Evolutionary conservation across 2,888 invertebrate genomes (phyloP).

Genomic region (Zaprionus obscuricornis): DNA sequence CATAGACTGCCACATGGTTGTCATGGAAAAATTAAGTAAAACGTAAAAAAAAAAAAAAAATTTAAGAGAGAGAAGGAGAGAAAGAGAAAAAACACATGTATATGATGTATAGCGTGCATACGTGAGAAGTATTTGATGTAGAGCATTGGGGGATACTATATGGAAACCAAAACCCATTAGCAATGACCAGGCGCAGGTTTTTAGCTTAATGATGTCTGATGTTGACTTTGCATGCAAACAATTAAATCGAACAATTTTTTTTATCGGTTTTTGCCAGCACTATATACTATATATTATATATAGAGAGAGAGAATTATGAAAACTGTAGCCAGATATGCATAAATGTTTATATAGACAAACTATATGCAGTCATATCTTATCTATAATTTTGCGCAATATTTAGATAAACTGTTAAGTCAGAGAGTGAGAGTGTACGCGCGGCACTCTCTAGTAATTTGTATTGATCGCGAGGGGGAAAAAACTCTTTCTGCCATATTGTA

Average conservation of each 20-base stretch:
- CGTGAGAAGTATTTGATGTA: too few relatives aligned
- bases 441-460: too few relatives aligned
- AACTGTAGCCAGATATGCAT: constrained; percentile 20
- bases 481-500: too few relatives aligned
- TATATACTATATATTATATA: too few relatives aligned
- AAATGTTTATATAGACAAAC: constrained; percentile 5
- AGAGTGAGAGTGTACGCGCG: constrained; percentile 9
- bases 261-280: constrained; percentile 15
- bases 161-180: constrained; percentile 32
- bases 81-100: constrained; percentile 10
- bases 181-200: constrained; percentile 2
- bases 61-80: constrained; percentile 4
- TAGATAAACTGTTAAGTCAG: constrained; percentile 38
- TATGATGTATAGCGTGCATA: constrained; percentile 13
- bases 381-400: constrained; percentile 39
- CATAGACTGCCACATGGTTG: constrained; percentile 39
- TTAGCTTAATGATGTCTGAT: constrained; percentile 18
- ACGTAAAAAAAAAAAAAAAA: constrained; percentile 13
- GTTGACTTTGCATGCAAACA: constrained; percentile 36
- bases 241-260: constrained; percentile 19
- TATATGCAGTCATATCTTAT: constrained; percentile 41
- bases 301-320: too few relatives aligned
- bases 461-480: too few relatives aligned
- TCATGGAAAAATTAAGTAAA: constrained; percentile 31
- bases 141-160: neutral